Conservation (phyloP, 2,888 invertebrate species). For the Cephus pygmeus region DNA sequence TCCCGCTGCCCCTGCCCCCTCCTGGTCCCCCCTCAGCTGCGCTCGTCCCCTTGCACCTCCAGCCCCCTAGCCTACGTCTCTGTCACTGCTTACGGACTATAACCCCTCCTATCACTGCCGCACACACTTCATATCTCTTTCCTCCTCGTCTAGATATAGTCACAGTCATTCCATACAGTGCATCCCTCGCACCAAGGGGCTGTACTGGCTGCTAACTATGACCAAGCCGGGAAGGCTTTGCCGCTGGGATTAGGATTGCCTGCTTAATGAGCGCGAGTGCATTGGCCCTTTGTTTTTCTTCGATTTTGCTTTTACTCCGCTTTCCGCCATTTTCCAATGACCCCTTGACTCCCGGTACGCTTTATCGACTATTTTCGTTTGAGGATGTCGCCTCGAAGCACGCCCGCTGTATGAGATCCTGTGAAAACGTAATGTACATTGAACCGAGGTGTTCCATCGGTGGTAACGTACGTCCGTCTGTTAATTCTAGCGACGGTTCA, state of each 20-base stretch:
- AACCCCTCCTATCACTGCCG: not conserved
- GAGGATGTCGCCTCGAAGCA: not conserved
- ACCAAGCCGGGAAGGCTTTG: not conserved
- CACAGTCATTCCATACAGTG: not conserved
- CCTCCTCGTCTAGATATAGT: not conserved
- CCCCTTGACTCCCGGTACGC: not conserved
- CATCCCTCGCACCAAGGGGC: not conserved
- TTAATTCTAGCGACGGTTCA: not conserved
- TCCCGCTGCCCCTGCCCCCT: conserved; percentile 10
- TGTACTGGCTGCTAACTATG: not conserved
- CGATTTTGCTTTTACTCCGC: not conserved
- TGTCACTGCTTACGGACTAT: not conserved
- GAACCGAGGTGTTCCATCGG: not conserved
- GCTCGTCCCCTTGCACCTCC: conserved; percentile 1
- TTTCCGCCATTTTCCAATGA: not conserved
- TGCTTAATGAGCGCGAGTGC: not conserved
- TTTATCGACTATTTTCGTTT: not conserved
- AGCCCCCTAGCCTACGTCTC: not conserved
- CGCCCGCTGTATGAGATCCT: not conserved
- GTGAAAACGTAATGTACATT: not conserved
- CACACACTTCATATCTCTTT: not conserved
- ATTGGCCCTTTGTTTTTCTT: not conserved
- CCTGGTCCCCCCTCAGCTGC: conserved; percentile 6
- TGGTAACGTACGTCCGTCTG: not conserved
- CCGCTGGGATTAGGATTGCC: not conserved